A percentile compares a stretch with the other conserved stretches of the same genome.
Evolutionary conservation across 2,888 invertebrate species (phyloP).

Genomic region (Trichopria drosophilae): DNA sequence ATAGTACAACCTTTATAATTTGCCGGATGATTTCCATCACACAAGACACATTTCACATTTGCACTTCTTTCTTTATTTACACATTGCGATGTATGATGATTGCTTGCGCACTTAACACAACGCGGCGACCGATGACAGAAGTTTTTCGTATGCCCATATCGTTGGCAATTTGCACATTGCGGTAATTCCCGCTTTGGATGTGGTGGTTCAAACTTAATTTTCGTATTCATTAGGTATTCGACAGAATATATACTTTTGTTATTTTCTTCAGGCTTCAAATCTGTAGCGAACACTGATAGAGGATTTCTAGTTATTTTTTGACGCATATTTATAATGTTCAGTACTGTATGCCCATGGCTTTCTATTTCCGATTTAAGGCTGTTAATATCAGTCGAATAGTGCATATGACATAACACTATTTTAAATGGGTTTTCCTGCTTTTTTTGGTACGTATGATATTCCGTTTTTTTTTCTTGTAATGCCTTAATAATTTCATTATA

Average conservation of each 20-base stretch:
- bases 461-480: too few relatives aligned
- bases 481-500: too few relatives aligned
- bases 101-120: conserved; percentile 29
- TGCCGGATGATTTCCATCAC: conserved; percentile 2
- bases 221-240: conserved; percentile 19
- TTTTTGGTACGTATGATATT: too few relatives aligned
- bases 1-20: conserved; percentile 16
- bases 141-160: too few relatives aligned
- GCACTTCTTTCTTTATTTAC: conserved; percentile 9
- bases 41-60: conserved; percentile 15
- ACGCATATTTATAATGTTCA: conserved; percentile 25
- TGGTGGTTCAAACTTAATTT: conserved; percentile 28
- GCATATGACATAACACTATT: too few relatives aligned
- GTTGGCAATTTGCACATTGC: too few relatives aligned
- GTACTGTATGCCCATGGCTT: conserved; percentile 29
- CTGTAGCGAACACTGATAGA: conserved; percentile 31
- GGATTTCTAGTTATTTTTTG: conserved; percentile 28
- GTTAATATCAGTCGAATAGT: too few relatives aligned
- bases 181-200: too few relatives aligned
- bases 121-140: conserved; percentile 24
- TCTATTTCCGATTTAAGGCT: too few relatives aligned
- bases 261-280: conserved; percentile 29
- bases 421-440: too few relatives aligned
- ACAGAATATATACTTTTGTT: too few relatives aligned
- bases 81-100: conserved; percentile 24